Percentiles rank a stretch among this genome's conserved stretches.
Conservation (phyloP, 2,113 vertebrate species). For the Pseudorasbora parva region DNA sequence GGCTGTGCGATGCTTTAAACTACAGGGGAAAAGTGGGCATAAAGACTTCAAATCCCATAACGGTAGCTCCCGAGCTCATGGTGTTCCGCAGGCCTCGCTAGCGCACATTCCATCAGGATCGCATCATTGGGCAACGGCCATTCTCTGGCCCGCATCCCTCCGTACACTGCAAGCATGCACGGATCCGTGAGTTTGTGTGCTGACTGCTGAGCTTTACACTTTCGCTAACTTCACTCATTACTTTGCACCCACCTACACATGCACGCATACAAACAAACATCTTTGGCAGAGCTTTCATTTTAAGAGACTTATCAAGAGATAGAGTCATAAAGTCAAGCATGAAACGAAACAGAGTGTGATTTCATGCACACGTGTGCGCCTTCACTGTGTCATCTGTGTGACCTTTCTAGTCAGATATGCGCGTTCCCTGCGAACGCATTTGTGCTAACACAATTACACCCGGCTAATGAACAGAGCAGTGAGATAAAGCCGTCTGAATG, state of each 20-base stretch:
- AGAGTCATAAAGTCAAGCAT: not conserved
- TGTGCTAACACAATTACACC: slow-evolving; percentile 80
- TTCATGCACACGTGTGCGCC: slow-evolving; percentile 47
- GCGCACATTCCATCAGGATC: slow-evolving; percentile 51
- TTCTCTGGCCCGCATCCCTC: slow-evolving; percentile 38
- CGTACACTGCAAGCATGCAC: not conserved
- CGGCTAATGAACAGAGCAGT: slow-evolving; percentile 75
- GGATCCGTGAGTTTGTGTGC: slow-evolving; percentile 9
- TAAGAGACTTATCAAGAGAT: slow-evolving; percentile 25
- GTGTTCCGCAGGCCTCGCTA: not conserved
- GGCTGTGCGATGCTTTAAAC: not conserved
- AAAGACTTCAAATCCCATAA: slow-evolving; percentile 48
- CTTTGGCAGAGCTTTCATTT: slow-evolving; percentile 1
- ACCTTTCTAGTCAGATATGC: slow-evolving; percentile 77
- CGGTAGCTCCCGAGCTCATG: slow-evolving; percentile 11
- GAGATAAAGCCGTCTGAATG: slow-evolving; percentile 63
- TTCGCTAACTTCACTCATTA: not conserved
- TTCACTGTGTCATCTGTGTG: slow-evolving; percentile 61
- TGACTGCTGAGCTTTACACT: slow-evolving; percentile 34
- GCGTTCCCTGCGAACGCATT: slow-evolving; percentile 66
- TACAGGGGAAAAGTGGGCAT: not conserved
- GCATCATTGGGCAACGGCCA: slow-evolving; percentile 36
- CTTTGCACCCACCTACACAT: slow-evolving; percentile 8
- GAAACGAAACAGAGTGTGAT: slow-evolving; percentile 10
- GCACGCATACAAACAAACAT: slow-evolving; percentile 29